Conservation (phyloP, 2,797 vertebrate genomes). For the Hapalemur alaotrensis region DNA sequence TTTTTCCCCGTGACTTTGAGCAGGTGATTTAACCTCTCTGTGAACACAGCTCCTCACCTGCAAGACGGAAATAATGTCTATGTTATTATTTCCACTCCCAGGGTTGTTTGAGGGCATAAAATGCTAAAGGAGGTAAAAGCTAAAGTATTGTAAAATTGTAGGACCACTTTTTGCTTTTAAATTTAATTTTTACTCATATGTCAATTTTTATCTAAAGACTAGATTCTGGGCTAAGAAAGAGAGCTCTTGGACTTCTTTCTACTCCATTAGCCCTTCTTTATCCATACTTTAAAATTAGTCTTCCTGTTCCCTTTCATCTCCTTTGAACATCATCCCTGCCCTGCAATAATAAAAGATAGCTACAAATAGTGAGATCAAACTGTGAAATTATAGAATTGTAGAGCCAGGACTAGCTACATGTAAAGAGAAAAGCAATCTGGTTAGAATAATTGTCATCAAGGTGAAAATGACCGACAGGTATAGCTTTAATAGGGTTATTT, state of each 20-base stretch:
- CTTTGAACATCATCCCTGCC: background rate
- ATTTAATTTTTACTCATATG: slow-evolving; percentile 4
- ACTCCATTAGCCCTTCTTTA: background rate
- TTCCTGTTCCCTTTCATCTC: slow-evolving; percentile 16
- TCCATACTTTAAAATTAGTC: slow-evolving; percentile 31
- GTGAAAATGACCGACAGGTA: background rate
- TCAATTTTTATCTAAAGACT: background rate
- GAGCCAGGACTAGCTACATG: background rate
- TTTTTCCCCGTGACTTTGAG: background rate
- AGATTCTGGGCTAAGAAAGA: background rate
- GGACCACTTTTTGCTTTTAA: slow-evolving; percentile 28
- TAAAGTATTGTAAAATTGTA: background rate
- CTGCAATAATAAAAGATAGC: slow-evolving; percentile 21
- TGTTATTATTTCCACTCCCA: background rate
- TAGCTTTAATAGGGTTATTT: background rate
- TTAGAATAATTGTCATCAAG: background rate
- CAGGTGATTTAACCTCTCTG: background rate
- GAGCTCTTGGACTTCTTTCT: background rate
- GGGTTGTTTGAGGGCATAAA: background rate
- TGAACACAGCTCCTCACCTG: background rate
- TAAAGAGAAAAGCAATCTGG: background rate
- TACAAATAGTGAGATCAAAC: background rate
- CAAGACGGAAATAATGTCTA: background rate
- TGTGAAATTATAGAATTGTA: background rate
- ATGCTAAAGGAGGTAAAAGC: background rate